Evolutionary conservation across 2,113 vertebrate species (phyloP), one percentile per base, ranked within the genome.

Genomic region (Microtus montanus): DNA sequence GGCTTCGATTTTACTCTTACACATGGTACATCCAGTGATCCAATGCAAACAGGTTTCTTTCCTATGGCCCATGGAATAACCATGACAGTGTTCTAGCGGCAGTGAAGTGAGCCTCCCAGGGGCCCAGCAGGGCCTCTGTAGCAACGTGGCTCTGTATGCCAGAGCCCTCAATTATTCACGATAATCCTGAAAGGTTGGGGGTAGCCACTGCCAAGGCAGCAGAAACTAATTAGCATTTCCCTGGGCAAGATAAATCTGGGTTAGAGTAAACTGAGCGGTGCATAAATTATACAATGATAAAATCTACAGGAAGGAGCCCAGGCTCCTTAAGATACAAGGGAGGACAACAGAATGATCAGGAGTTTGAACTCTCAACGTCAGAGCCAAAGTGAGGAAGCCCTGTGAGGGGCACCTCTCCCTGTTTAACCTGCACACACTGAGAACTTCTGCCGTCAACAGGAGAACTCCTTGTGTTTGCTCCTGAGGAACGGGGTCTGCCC

Each of bases 121-220:
- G 87, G 49, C 30, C 58, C 9, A 9, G 75, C 78, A 6, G 64
- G 44, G 61, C 92, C 82, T 87, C 91, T 47, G 11, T 5, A 68
- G 74, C 66, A 33, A 6, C 28, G 22, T 30, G 91, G 89, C 71
- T 95, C 79, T 70, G 30, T 13, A 41, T 15, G 95, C 33, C 83
- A 87, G 80, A 15, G 8, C 61, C 90, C 93, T 96, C 91, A 95
- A 88, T 97, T 93, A 96, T 94, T 95, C 92, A 94, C 28, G 30
- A 87, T 28, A 85, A 94, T 84, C 75, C 70, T 84, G 91, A 91
- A 89, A 96, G 66, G 64, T 87, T 79, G 80, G 44, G 49, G 49
- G 84, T 38, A 74, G 95, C 87, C 77, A 74, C 77, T 66, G 44
- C 84, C 87, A 91, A 82, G 1, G 71, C 66, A 93, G 24, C 19